These are phyloP conservation scores for Ahaetulla prasina DNA, from an alignment of 2,113 vertebrate species.

Conservation along the genomic window DNA sequence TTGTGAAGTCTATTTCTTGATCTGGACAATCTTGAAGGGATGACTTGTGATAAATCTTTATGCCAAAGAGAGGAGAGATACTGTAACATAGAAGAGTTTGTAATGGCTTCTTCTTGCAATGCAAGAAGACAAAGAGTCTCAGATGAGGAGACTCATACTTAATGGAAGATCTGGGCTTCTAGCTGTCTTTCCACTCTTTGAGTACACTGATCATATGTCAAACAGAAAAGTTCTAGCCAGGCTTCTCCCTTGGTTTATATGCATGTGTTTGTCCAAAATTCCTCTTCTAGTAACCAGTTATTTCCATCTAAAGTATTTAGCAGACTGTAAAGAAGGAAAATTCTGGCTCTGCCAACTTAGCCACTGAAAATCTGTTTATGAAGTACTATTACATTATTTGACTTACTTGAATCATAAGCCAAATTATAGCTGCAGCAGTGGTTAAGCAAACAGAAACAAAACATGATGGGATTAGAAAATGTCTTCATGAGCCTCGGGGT, in stretches of 20 bases:
- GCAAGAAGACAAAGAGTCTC: neutral
- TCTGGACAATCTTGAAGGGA: neutral
- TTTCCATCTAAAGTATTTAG: constrained; percentile 11
- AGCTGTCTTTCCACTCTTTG: neutral
- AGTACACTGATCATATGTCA: neutral
- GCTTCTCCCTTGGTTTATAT: neutral
- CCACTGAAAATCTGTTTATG: constrained; percentile 6
- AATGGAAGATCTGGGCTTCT: neutral
- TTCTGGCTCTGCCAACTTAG: neutral
- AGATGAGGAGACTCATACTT: neutral
- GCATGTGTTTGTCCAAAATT: neutral
- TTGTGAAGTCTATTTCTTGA: neutral
- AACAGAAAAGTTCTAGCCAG: neutral
- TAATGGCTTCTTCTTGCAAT: neutral
- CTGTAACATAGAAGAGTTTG: neutral
- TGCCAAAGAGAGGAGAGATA: neutral
- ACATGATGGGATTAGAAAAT: constrained; percentile 27
- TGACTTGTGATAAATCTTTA: neutral
- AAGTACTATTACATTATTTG: neutral
- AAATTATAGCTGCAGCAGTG: constrained; percentile 31
- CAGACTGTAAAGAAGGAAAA: neutral
- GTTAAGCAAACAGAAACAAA: constrained; percentile 35
- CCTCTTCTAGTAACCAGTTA: neutral
- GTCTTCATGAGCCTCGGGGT: constrained; percentile 28
- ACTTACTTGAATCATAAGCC: constrained; percentile 41